phyloP scores from a whole-genome alignment of 2,113 vertebrate genomes.

The Zonotrichia leucophrys region DNA sequence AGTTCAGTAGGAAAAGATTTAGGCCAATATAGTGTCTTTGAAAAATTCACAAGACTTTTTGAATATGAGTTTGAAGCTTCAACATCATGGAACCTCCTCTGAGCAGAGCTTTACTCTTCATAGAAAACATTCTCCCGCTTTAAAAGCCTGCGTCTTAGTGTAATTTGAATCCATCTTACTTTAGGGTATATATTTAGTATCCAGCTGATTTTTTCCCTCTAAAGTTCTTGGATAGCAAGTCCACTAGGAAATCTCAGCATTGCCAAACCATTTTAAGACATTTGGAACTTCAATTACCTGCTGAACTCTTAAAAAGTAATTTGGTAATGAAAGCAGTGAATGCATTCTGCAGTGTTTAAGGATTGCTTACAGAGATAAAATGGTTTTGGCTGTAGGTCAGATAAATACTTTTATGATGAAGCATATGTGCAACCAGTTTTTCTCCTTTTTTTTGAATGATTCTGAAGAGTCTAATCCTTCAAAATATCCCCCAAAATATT shows the following conservation, averaged over 20 bases:
- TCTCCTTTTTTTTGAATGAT: not conserved
- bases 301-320: conserved; percentile 59
- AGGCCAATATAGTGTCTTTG: conserved; percentile 28
- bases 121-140: not conserved
- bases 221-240: conserved; percentile 53
- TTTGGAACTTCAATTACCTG: conserved; percentile 67
- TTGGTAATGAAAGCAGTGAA: conserved; percentile 60
- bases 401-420: conserved; percentile 59
- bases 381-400: conserved; percentile 49
- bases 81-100: not conserved
- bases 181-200: conserved; percentile 57
- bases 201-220: conserved; percentile 29
- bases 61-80: conserved; percentile 1
- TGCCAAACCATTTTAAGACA: conserved; percentile 57
- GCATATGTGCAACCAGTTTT: conserved; percentile 12
- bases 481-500: not conserved
- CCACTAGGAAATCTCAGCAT: conserved; percentile 44
- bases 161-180: conserved; percentile 46
- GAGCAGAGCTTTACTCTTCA: conserved; percentile 1
- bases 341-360: conserved; percentile 49
- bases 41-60: conserved; percentile 34
- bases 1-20: conserved; percentile 5
- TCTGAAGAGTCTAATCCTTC: not conserved
- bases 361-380: conserved; percentile 65
- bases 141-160: conserved; percentile 2